Percentiles rank a stretch among this genome's conserved stretches.
These are phyloP conservation scores for Origma solitaria DNA, from an alignment of 2,113 vertebrate genomes.

Conservation along the genomic window DNA sequence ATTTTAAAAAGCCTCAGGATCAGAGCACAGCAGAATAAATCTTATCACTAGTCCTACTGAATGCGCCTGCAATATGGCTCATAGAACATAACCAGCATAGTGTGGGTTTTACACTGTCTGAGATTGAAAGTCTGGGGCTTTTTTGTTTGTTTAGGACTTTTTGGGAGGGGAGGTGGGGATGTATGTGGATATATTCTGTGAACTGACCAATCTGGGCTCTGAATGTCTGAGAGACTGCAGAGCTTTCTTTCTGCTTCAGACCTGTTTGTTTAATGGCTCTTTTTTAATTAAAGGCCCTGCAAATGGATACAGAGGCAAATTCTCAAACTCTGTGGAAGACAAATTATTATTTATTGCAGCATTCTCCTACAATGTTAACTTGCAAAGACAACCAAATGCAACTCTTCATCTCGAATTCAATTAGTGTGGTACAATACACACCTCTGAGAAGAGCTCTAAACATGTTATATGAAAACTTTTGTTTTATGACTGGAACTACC, in stretches of 20 bases:
- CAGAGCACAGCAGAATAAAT: background rate
- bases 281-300: background rate
- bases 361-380: background rate
- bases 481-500: background rate
- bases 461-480: background rate
- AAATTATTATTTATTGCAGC: background rate
- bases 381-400: background rate
- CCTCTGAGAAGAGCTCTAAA: background rate
- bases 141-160: background rate
- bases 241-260: background rate
- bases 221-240: background rate
- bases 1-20: background rate
- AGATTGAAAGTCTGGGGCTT: background rate
- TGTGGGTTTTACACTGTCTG: background rate
- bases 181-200: background rate
- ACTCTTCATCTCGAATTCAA: background rate
- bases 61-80: background rate
- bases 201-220: background rate
- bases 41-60: background rate
- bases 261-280: background rate
- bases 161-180: too few species aligned
- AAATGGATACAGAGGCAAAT: background rate
- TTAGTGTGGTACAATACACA: background rate
- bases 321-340: background rate
- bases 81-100: background rate